These are phyloP conservation scores for Onychostruthus taczanowskii DNA, from an alignment of 2,113 vertebrate genomes.

Conservation along the genomic window DNA sequence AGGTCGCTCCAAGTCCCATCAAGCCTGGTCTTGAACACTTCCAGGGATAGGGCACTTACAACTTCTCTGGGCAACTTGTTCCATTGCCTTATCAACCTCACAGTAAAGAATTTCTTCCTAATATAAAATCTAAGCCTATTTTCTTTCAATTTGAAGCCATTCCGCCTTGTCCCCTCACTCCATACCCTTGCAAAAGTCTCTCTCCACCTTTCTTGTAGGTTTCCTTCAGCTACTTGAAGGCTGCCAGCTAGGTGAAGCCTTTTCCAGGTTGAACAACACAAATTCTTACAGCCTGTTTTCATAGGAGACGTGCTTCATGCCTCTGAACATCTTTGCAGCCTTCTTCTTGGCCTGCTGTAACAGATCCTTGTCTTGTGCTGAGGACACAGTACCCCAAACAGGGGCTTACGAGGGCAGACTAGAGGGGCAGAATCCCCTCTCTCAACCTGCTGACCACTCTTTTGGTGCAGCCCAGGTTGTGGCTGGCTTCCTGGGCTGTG, in stretches of 20 bases:
- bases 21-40: background rate
- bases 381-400: accelerated
- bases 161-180: background rate
- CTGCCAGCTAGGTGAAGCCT: accelerated
- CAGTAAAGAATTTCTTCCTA: background rate
- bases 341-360: background rate
- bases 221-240: background rate
- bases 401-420: accelerated
- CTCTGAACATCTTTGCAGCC: background rate
- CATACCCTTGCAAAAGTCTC: background rate
- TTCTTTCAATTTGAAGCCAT: background rate
- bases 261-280: background rate
- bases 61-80: background rate
- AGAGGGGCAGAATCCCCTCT: background rate
- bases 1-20: background rate
- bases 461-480: background rate
- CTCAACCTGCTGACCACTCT: background rate
- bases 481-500: background rate
- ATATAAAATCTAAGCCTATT: background rate
- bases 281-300: background rate
- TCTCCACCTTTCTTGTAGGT: background rate
- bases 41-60: accelerated
- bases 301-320: too few relatives aligned
- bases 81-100: background rate
- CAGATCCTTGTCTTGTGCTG: background rate